Base-by-base conservation (phyloP, 2,888 invertebrate genomes). In the Dusona sp. region DNA sequence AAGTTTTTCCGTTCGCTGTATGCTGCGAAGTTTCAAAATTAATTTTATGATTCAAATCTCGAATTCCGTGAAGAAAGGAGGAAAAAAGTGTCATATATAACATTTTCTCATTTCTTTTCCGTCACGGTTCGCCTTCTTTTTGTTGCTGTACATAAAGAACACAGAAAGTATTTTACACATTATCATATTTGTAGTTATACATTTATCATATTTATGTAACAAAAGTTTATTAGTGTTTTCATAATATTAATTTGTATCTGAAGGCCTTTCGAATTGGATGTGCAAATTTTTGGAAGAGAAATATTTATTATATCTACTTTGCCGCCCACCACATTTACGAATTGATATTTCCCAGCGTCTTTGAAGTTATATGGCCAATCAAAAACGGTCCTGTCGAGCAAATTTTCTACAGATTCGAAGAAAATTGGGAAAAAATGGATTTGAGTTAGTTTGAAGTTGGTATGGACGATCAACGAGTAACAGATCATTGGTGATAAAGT, bases 301-400 rank as follows among this genome's bases (percentile, higher is more conserved):
- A 61, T 54, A 80, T 33, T 61, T 87, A 19, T 9, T 83, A 1
- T 85, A 83, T 45, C 73, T 85, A 13, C 85, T 81, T 4, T 85
- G 85, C 33, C 70, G 87, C 9, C 9, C 78, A 80, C 45, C 85
- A 87, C 29, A 85, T 85, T 61, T 64, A 77, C 16, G 83, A 85
- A 70, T 11, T 87, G 1, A 33, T 85, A 61, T 57, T 87, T 38
- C 68, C 82, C 3, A 70, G 65, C 22, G 73, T 67, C 61, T 81
- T 78, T 74, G 84, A 87, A 83, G 48, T 13, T 16, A 13, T 70
- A 1, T 67, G 81, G 29, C 79, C 87, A 61, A 67, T 68, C 42
- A 70, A 79, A 4, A 38, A 25, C 33, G 73, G 79, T 8, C 87
- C 83, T 2, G 48, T 19, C 19, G 48, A 19, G 2, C 48, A 48